Evolutionary conservation across 2,113 vertebrate genomes (phyloP), one percentile per base, ranked within the genome.

Genomic region (Scatophagus argus): DNA sequence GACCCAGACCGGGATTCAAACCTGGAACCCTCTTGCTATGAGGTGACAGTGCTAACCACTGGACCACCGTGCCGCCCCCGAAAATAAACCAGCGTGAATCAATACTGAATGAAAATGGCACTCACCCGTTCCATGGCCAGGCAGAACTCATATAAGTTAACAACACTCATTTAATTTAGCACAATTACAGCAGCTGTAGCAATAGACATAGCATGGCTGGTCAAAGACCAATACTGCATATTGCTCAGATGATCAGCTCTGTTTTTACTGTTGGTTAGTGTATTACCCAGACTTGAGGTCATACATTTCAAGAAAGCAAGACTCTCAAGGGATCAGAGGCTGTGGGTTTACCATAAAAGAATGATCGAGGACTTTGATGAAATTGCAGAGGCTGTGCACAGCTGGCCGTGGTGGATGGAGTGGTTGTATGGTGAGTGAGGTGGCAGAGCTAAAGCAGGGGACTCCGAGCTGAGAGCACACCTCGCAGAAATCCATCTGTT

Each of bases 401-500:
- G 87, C 92, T 93, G 91, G 70, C 59, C 62, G 43, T 14, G 51
- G 79, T 74, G 78, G 64, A 72, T 59, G 64, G 52, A 65, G 58
- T 36, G 58, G 49, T 36, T 39, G 68, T 0, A 51, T 5, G 58
- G 60, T n/a, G 67, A 19, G 32, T 56, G 62, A 27, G 75, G 68
- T 65, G 68, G 74, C 39, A 17, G 39, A 46, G 59, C 54, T 61
- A 66, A 77, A 76, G 61, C 39, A 46, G 72, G 79, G 76, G 82
- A 68, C 69, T 89, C 64, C 5, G 44, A 74, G 71, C 39, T 32
- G 82, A 80, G 66, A 79, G 79, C 67, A 83, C 86, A 89, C 88
- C 85, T 90, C 82, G 43, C 83, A 81, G 83, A 81, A 68, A 76
- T 91, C 93, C 92, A 94, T 94, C 93, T 94, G 92, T 85, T 93